These are phyloP conservation scores for Caenorhabditis brenneri DNA, from an alignment of 1,140 invertebrate species.

Conservation along the genomic window DNA sequence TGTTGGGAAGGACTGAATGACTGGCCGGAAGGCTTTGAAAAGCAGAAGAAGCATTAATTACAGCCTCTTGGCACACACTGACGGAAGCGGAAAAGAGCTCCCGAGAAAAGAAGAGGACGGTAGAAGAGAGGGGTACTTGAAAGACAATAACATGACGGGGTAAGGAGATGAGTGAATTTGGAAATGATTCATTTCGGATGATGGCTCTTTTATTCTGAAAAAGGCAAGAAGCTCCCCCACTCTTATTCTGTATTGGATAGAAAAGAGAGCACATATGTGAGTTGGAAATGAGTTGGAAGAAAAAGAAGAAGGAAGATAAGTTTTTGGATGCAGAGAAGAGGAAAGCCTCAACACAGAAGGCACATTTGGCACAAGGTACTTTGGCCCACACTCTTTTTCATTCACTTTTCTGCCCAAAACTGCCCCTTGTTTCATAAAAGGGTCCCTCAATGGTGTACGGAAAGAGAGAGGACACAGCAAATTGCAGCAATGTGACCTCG, in stretches of 20 bases:
- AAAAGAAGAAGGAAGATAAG: too few species aligned
- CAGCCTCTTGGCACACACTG: slow-evolving; percentile 10
- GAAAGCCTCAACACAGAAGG: not conserved
- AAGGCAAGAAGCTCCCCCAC: not conserved
- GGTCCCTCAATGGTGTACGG: not conserved
- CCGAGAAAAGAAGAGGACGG: not conserved
- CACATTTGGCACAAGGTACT: slow-evolving; percentile 7
- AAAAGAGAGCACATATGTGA: slow-evolving; percentile 34
- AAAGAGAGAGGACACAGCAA: not conserved
- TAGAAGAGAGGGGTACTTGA: slow-evolving; percentile 19
- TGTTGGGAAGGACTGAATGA: not conserved
- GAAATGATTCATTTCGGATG: slow-evolving; percentile 15
- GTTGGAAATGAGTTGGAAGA: slow-evolving; percentile 28
- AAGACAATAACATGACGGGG: slow-evolving; percentile 2
- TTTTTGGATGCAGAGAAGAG: not conserved
- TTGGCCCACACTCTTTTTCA: not conserved
- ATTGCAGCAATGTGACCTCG: not conserved
- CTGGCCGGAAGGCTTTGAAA: not conserved
- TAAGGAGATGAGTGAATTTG: not conserved
- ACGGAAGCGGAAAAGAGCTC: slow-evolving; percentile 28
- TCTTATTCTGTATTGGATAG: not conserved
- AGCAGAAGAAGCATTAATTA: slow-evolving; percentile 6
- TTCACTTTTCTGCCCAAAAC: not conserved
- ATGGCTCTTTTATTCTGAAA: not conserved
- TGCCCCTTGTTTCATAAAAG: slow-evolving; percentile 15